Evolutionary conservation across 2,113 vertebrate genomes (phyloP).

Genomic region (Desmodus rotundus): DNA sequence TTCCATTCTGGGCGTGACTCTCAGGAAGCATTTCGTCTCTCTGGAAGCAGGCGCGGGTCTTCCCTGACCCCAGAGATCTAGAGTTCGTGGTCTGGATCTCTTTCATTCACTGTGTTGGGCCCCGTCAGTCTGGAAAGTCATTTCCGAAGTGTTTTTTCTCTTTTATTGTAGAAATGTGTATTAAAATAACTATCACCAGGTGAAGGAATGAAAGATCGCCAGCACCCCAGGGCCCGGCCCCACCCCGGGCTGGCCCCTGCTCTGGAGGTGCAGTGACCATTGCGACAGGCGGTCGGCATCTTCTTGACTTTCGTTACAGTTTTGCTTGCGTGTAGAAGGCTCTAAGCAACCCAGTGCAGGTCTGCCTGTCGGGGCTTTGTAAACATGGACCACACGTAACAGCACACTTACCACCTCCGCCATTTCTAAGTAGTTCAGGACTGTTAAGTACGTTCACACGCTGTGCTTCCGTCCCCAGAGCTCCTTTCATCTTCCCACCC

Average conservation of each 20-base stretch:
- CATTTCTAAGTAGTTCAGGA: background rate
- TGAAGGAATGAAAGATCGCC: background rate
- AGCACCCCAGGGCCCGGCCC: background rate
- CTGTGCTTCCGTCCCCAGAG: no score
- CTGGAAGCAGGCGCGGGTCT: background rate
- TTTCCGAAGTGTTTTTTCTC: background rate
- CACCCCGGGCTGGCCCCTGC: background rate
- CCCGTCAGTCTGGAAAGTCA: background rate
- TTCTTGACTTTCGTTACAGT: background rate
- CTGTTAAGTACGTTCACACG: background rate
- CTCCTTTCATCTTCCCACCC: background rate
- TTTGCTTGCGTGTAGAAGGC: background rate
- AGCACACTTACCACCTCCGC: background rate
- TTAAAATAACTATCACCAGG: background rate
- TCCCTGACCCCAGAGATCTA: background rate
- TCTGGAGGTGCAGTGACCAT: background rate
- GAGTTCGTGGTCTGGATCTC: background rate
- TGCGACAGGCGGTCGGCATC: background rate
- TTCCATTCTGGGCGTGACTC: background rate
- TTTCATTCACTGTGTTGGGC: background rate
- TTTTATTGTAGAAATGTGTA: background rate
- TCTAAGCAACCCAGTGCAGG: background rate
- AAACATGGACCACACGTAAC: background rate
- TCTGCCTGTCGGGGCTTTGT: background rate
- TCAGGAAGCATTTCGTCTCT: background rate